phyloP scores from a whole-genome alignment of 2,113 vertebrate species.

The Chlorocebus sabaeus region DNA sequence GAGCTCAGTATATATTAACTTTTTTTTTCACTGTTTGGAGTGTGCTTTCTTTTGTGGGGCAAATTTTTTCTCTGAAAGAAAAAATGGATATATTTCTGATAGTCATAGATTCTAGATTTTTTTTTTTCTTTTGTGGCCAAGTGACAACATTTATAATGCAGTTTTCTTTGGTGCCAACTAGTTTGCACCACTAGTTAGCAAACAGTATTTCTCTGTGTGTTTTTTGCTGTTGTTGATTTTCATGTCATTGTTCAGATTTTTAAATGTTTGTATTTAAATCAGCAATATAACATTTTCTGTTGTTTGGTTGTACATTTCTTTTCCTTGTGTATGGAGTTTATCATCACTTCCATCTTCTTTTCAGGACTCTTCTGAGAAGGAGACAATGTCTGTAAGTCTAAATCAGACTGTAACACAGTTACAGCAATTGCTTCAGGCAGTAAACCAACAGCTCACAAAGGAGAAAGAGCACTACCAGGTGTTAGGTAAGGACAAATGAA shows the following conservation, averaged over 20 bases:
- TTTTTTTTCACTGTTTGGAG: not conserved
- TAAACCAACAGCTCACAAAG: slow-evolving; percentile 92
- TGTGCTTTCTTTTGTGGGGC: not conserved
- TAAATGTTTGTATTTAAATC: not conserved
- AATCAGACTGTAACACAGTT: slow-evolving; percentile 93
- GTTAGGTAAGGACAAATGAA: slow-evolving; percentile 74
- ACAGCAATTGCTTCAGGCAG: slow-evolving; percentile 91
- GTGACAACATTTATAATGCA: not conserved
- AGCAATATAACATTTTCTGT: not conserved
- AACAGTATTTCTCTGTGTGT: not conserved
- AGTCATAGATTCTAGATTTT: not conserved
- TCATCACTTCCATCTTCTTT: slow-evolving; percentile 48
- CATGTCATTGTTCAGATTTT: not conserved
- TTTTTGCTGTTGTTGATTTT: slow-evolving; percentile 27
- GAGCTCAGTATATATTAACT: not conserved
- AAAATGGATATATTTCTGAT: not conserved
- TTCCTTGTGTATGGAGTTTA: slow-evolving; percentile 38
- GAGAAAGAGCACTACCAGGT: slow-evolving; percentile 83
- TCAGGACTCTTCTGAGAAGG: slow-evolving; percentile 91
- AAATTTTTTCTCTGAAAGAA: not conserved
- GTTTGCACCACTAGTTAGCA: slow-evolving; percentile 12
- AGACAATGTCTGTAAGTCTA: slow-evolving; percentile 89
- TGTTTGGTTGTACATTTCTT: slow-evolving; percentile 16
- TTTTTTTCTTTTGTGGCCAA: not conserved
- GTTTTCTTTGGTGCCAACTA: not conserved